These are phyloP conservation scores for Notospermus geniculatus DNA, from an alignment of 1,140 invertebrate species.

Conservation along the genomic window DNA sequence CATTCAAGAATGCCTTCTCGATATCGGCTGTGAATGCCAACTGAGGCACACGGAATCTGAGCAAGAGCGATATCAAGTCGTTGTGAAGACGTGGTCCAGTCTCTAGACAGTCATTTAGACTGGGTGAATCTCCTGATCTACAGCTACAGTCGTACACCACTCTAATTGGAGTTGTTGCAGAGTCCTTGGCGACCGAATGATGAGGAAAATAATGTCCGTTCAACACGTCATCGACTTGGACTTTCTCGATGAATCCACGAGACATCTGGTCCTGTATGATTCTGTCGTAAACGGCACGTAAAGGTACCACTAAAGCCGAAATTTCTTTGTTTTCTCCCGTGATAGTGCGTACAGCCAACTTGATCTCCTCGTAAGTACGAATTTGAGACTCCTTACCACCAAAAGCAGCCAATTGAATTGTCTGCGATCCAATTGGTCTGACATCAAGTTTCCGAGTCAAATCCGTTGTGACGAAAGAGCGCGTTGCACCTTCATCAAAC, in stretches of 20 bases:
- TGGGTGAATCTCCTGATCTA: background rate
- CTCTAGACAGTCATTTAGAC: constrained; percentile 2
- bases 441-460: too few relatives aligned
- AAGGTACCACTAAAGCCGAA: too few relatives aligned
- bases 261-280: constrained; percentile 6
- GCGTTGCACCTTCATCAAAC: too few relatives aligned
- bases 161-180: constrained; percentile 1
- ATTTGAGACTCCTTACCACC: too few relatives aligned
- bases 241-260: constrained; percentile 10
- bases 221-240: background rate
- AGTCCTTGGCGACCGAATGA: background rate
- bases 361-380: too few relatives aligned
- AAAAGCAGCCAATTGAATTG: too few relatives aligned
- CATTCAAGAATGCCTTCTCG: background rate
- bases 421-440: too few relatives aligned
- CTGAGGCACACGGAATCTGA: background rate
- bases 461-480: too few relatives aligned
- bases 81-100: background rate
- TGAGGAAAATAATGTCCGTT: constrained; percentile 5
- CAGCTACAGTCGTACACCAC: constrained; percentile 5
- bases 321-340: too few relatives aligned
- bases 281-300: background rate
- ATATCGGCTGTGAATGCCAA: background rate
- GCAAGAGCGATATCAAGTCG: background rate
- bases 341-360: too few relatives aligned